These are phyloP conservation scores for Hirudo medicinalis DNA, from an alignment of 1,140 invertebrate species.

Conservation along the genomic window DNA sequence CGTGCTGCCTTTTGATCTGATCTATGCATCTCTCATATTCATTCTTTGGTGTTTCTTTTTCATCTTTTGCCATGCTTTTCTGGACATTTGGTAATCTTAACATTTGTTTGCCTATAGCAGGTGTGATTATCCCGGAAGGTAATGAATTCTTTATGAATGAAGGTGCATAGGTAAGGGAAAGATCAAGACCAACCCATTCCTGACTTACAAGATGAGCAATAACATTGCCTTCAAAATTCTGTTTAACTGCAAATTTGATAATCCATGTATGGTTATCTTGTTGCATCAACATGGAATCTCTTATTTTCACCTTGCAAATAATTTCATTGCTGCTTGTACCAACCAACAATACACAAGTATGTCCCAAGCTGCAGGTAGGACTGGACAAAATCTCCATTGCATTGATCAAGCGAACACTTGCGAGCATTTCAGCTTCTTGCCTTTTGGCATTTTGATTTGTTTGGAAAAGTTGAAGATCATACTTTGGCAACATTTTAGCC, in stretches of 20 bases:
- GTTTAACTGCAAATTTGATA: neutral
- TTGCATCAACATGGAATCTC: conserved; percentile 22
- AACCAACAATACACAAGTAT: conserved; percentile 37
- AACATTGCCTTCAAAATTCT: neutral
- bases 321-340: conserved; percentile 39
- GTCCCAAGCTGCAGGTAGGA: conserved; percentile 23
- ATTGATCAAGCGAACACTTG: conserved; percentile 31
- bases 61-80: too few relatives aligned
- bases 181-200: conserved; percentile 2
- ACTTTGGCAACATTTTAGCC: conserved; percentile 39
- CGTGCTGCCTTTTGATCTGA: too few relatives aligned
- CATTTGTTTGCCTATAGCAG: too few relatives aligned
- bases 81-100: too few relatives aligned
- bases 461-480: conserved; percentile 42
- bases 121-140: too few relatives aligned
- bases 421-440: conserved; percentile 27
- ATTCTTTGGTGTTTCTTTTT: too few relatives aligned
- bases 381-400: conserved; percentile 25
- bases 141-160: too few relatives aligned
- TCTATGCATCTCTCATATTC: too few relatives aligned
- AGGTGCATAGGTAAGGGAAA: neutral
- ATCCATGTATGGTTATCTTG: neutral
- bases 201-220: neutral
- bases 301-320: conserved; percentile 36
- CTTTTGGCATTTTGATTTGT: conserved; percentile 28